Evolutionary conservation across 2,888 invertebrate species (phyloP).

Genomic region (Plebejus anna): DNA sequence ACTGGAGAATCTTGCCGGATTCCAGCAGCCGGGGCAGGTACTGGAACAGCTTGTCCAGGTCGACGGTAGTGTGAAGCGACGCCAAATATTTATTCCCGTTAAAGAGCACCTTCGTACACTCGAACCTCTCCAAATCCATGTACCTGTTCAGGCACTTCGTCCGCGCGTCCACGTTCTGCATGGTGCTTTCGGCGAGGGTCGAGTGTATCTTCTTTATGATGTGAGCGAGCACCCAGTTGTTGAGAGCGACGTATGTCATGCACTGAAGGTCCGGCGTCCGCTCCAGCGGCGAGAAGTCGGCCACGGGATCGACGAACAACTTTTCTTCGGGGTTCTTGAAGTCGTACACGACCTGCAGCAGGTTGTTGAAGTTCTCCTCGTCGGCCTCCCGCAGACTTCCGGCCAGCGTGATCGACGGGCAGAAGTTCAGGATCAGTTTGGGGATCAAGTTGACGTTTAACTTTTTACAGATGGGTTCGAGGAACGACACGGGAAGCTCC

Average conservation of each 20-base stretch:
- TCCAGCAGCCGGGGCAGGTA: constrained; percentile 70
- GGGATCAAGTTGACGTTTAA: constrained; percentile 87
- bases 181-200: constrained; percentile 67
- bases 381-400: constrained; percentile 61
- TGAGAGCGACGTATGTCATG: constrained; percentile 81
- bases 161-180: constrained; percentile 78
- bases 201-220: constrained; percentile 83
- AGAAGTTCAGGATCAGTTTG: constrained; percentile 85
- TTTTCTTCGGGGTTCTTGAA: constrained; percentile 71
- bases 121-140: constrained; percentile 76
- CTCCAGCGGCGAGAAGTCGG: constrained; percentile 65
- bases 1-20: constrained; percentile 68
- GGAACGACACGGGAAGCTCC: constrained; percentile 82
- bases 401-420: constrained; percentile 81
- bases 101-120: constrained; percentile 74
- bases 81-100: constrained; percentile 80
- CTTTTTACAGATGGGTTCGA: constrained; percentile 84
- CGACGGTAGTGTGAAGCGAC: constrained; percentile 79
- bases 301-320: constrained; percentile 68
- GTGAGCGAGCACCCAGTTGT: constrained; percentile 85
- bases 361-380: constrained; percentile 61
- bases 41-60: constrained; percentile 70
- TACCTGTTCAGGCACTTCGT: constrained; percentile 81
- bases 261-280: constrained; percentile 74
- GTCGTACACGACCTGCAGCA: constrained; percentile 65